Conservation (phyloP, 35 echinoderm and acorn worm species). For the Amphiura filiformis region DNA sequence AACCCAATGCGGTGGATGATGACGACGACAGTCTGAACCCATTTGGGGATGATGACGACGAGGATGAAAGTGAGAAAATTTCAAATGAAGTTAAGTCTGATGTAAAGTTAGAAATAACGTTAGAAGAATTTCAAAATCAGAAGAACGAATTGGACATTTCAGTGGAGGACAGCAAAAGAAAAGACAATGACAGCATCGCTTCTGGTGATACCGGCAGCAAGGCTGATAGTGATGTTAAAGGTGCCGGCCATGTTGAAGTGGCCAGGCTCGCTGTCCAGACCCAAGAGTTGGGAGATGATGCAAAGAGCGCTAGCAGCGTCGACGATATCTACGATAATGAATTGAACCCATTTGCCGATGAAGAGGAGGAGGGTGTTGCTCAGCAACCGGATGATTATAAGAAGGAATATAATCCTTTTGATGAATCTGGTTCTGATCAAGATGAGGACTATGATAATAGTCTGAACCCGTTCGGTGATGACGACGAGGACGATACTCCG, state of each 20-base stretch:
- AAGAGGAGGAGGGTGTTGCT: too few species aligned
- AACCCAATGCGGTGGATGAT: neutral
- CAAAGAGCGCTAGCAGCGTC: neutral
- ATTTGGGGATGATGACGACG: conserved; percentile 69
- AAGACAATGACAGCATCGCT: neutral
- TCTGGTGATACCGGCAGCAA: too few species aligned
- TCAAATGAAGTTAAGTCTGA: neutral
- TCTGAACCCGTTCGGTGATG: conserved; percentile 86
- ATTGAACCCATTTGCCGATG: conserved; percentile 69
- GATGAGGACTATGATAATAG: conserved; percentile 74
- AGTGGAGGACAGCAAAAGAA: neutral
- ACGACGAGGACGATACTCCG: conserved; percentile 53
- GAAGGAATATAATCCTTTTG: conserved; percentile 76
- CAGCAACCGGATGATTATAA: conserved; percentile 4
- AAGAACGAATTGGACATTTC: neutral
- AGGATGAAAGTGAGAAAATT: neutral
- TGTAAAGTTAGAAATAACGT: neutral
- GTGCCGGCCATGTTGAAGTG: neutral
- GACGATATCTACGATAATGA: conserved; percentile 60
- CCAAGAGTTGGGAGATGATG: neutral
- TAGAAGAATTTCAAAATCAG: neutral
- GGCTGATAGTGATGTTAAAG: neutral
- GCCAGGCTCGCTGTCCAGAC: neutral
- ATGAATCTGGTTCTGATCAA: conserved; percentile 33
- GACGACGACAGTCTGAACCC: conserved; percentile 56